A percentile compares a stretch with the other conserved stretches of the same genome.
Conservation (phyloP, 2,113 vertebrate genomes). For the Polyodon spathula region DNA sequence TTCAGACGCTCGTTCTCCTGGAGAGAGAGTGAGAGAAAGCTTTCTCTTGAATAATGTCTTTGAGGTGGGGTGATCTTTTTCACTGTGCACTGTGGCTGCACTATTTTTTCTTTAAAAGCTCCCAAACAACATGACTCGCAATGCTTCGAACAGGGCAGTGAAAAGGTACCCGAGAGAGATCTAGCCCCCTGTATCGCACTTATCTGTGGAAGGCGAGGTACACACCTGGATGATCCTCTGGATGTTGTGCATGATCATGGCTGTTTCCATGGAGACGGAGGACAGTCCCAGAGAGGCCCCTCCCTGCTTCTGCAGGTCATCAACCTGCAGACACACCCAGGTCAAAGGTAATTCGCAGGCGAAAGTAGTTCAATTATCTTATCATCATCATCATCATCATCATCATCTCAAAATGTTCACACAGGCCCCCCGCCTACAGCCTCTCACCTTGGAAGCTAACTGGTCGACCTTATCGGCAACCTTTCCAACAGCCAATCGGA, state of each 20-base stretch:
- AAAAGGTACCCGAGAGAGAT: too few relatives aligned
- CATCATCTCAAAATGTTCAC: background rate
- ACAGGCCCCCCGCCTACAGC: too few relatives aligned
- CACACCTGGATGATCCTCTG: conserved; percentile 86
- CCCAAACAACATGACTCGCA: too few relatives aligned
- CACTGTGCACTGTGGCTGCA: too few relatives aligned
- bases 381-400: too few relatives aligned
- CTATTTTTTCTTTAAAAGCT: too few relatives aligned
- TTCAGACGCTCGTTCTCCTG: conserved; percentile 95
- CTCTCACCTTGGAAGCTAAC: conserved; percentile 72
- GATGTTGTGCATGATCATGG: conserved; percentile 89
- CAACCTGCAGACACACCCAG: conserved; percentile 56
- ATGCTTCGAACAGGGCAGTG: too few relatives aligned
- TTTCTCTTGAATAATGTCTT: too few relatives aligned
- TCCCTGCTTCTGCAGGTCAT: conserved; percentile 72
- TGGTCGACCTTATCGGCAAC: conserved; percentile 89
- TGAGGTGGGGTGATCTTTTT: too few relatives aligned
- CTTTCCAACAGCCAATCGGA: conserved; percentile 80
- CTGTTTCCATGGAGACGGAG: conserved; percentile 82
- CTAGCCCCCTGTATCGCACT: background rate
- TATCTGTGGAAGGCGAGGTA: background rate
- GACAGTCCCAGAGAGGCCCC: conserved; percentile 54
- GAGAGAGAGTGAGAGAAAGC: conserved; percentile 23
- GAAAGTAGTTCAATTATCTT: background rate
- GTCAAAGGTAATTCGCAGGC: background rate